Evolutionary conservation across 2,888 invertebrate genomes (phyloP).

Genomic region (Agrotis puta): DNA sequence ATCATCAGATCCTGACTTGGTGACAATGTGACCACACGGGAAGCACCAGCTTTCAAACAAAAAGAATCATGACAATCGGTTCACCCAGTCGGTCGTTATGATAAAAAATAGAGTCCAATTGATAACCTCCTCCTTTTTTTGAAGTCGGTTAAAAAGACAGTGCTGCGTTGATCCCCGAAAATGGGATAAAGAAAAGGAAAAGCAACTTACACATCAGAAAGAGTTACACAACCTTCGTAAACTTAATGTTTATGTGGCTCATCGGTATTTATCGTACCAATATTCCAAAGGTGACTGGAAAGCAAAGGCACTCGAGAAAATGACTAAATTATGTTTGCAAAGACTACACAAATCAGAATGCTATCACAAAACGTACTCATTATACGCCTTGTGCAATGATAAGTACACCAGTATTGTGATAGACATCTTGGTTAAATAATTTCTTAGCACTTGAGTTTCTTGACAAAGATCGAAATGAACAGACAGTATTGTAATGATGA

Average conservation of each 20-base stretch:
- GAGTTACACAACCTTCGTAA: constrained; percentile 9
- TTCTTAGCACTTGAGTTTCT: constrained; percentile 23
- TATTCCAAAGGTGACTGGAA: constrained; percentile 38
- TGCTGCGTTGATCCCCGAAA: background rate
- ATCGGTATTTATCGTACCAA: constrained; percentile 42
- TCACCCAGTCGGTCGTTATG: too few relatives aligned
- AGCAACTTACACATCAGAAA: constrained; percentile 10
- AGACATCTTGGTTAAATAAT: constrained; percentile 27
- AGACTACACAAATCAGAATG: constrained; percentile 35
- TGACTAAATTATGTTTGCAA: constrained; percentile 38
- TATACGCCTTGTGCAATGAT: constrained; percentile 26
- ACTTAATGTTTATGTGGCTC: constrained; percentile 22
- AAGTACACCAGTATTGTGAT: constrained; percentile 37
- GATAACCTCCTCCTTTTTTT: too few relatives aligned
- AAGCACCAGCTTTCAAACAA: too few relatives aligned
- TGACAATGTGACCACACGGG: too few relatives aligned
- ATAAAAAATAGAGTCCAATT: too few relatives aligned
- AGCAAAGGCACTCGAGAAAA: constrained; percentile 31
- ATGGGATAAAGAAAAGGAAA: background rate
- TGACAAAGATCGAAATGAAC: constrained; percentile 14
- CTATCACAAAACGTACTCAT: constrained; percentile 34
- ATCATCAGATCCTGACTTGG: too few relatives aligned
- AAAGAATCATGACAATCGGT: too few relatives aligned
- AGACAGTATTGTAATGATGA: constrained; percentile 19
- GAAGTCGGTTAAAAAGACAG: too few relatives aligned